These are phyloP conservation scores for Rutpela maculata DNA, from an alignment of 2,888 invertebrate species.

Conservation along the genomic window DNA sequence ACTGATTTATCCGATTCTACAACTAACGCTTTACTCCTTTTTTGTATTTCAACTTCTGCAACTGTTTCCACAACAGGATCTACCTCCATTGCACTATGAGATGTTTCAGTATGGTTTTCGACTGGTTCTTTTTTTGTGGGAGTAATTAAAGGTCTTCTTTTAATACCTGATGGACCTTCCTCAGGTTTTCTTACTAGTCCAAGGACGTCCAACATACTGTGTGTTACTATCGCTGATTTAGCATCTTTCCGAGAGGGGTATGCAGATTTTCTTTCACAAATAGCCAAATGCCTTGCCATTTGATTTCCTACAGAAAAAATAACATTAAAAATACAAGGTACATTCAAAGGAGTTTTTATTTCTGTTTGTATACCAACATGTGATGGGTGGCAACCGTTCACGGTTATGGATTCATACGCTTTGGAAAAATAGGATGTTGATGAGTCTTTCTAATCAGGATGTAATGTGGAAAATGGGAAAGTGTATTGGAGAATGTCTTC, in stretches of 20 bases:
- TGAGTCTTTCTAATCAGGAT: no score
- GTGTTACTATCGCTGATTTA: constrained; percentile 78
- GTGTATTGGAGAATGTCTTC: no score
- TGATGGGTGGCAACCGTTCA: no score
- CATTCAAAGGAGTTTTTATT: no score
- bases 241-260: constrained; percentile 82
- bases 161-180: constrained; percentile 62
- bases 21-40: constrained; percentile 14
- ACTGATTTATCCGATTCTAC: neutral
- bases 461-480: no score
- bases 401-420: no score
- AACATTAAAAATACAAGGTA: constrained; percentile 16
- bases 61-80: constrained; percentile 37
- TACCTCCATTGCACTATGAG: constrained; percentile 26
- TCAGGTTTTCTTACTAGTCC: constrained; percentile 77
- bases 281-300: constrained; percentile 83
- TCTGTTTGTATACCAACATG: no score
- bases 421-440: no score
- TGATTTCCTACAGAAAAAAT: constrained; percentile 70
- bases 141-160: neutral
- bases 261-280: constrained; percentile 84
- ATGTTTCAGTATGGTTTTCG: constrained; percentile 15
- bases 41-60: constrained; percentile 29
- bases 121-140: constrained; percentile 28
- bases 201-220: constrained; percentile 78